Evolutionary conservation across 2,888 invertebrate species (phyloP).

Genomic region (Pollenia griseotomentosa): DNA sequence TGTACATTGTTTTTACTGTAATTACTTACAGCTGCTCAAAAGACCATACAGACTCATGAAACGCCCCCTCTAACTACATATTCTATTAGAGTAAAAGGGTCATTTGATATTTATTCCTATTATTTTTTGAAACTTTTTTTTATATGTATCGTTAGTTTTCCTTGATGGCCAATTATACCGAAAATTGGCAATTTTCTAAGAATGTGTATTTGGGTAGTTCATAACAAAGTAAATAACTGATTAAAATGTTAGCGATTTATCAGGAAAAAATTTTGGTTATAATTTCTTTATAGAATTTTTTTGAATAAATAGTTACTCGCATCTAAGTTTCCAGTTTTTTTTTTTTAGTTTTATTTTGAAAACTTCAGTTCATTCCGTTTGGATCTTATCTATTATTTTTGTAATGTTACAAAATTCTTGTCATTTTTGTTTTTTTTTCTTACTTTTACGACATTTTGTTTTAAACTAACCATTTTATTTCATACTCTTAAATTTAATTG

Average conservation of each 20-base stretch:
- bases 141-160: slow-evolving; percentile 35
- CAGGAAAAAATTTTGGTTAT: no score
- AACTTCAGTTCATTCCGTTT: no score
- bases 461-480: slow-evolving; percentile 55
- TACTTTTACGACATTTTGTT: background rate
- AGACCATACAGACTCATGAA: background rate
- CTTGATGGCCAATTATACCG: slow-evolving; percentile 1
- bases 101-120: background rate
- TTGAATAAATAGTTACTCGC: no score
- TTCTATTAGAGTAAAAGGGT: background rate
- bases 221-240: background rate
- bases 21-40: slow-evolving; percentile 45
- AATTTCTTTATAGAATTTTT: no score
- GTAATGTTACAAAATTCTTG: background rate
- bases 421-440: background rate
- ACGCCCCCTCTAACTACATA: background rate
- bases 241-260: no score
- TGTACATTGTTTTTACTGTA: slow-evolving; percentile 41
- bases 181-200: slow-evolving; percentile 27
- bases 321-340: no score
- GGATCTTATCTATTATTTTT: no score
- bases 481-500: slow-evolving; percentile 6
- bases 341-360: no score
- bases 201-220: background rate
- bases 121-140: background rate